phyloP scores from a whole-genome alignment of 1,140 invertebrate species.

The Drosophila fuyamai region DNA sequence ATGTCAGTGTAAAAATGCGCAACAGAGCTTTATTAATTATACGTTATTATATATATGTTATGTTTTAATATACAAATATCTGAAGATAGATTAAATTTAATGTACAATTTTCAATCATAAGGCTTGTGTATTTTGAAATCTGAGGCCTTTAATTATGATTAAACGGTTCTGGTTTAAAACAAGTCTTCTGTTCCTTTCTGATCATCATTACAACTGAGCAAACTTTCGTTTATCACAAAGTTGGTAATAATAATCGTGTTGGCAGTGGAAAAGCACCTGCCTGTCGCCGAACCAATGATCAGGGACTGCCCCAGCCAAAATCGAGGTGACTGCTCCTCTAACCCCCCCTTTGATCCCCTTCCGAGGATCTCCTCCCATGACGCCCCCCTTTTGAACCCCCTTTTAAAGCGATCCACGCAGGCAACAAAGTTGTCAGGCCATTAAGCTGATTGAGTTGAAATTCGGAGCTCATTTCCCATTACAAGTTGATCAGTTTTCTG shows the following conservation, averaged over 20 bases:
- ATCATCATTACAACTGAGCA: conserved; percentile 1
- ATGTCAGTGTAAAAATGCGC: too few relatives aligned
- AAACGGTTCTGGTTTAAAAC: neutral
- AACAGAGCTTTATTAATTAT: too few relatives aligned
- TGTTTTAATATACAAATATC: neutral
- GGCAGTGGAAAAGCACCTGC: conserved; percentile 40
- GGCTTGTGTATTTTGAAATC: too few relatives aligned
- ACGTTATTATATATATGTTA: too few relatives aligned
- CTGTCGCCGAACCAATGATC: conserved; percentile 34
- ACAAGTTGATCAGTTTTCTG: conserved; percentile 75
- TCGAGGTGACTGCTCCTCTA: neutral
- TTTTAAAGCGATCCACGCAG: conserved; percentile 23
- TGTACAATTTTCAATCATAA: too few relatives aligned
- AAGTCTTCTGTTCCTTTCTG: neutral
- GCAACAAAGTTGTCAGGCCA: conserved; percentile 74
- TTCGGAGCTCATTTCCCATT: conserved; percentile 79
- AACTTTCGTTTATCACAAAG: conserved; percentile 45
- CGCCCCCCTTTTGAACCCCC: conserved; percentile 9
- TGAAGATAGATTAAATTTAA: too few relatives aligned
- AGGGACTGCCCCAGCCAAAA: conserved; percentile 1
- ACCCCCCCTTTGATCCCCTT: neutral
- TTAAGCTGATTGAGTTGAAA: conserved; percentile 81
- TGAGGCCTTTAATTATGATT: too few relatives aligned
- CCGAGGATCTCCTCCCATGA: conserved; percentile 1
- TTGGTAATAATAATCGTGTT: conserved; percentile 27